Conservation (phyloP, 1,140 invertebrate genomes). For the Leguminivora glycinivorella region DNA sequence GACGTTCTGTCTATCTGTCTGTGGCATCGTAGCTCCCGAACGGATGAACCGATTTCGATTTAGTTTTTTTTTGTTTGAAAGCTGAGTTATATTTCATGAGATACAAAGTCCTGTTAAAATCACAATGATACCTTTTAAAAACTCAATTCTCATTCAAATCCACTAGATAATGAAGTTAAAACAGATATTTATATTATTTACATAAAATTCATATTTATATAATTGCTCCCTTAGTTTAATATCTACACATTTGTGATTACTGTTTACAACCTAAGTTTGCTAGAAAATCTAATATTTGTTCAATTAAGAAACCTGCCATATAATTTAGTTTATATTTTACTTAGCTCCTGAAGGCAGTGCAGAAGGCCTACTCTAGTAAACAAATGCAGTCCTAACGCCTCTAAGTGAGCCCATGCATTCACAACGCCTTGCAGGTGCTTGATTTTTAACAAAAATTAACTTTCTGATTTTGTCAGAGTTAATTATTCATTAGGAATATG, state of each 20-base stretch:
- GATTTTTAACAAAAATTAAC: background rate
- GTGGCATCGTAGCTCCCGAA: no score
- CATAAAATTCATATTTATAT: slow-evolving; percentile 54
- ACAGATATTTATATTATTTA: slow-evolving; percentile 44
- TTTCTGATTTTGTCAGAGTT: background rate
- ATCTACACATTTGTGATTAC: slow-evolving; percentile 55
- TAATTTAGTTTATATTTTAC: slow-evolving; percentile 23
- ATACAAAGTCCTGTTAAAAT: background rate
- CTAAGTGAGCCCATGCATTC: slow-evolving; percentile 11
- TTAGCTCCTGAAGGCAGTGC: slow-evolving; percentile 23
- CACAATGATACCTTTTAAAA: slow-evolving; percentile 29
- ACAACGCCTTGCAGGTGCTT: slow-evolving; percentile 4
- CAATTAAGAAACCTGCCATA: background rate
- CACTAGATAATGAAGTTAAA: slow-evolving; percentile 21
- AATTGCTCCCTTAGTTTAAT: slow-evolving; percentile 74
- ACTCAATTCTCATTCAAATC: slow-evolving; percentile 50
- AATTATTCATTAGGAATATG: background rate
- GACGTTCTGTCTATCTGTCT: no score
- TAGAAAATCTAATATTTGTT: slow-evolving; percentile 26
- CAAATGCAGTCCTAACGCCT: slow-evolving; percentile 17
- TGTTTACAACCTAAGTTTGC: slow-evolving; percentile 19
- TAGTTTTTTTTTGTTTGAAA: no score
- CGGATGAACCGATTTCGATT: no score
- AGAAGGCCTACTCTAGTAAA: slow-evolving; percentile 23
- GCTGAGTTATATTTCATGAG: no score